These are phyloP conservation scores for Benthochromis sp. DNA, from an alignment of 2,113 vertebrate genomes.

Conservation along the genomic window DNA sequence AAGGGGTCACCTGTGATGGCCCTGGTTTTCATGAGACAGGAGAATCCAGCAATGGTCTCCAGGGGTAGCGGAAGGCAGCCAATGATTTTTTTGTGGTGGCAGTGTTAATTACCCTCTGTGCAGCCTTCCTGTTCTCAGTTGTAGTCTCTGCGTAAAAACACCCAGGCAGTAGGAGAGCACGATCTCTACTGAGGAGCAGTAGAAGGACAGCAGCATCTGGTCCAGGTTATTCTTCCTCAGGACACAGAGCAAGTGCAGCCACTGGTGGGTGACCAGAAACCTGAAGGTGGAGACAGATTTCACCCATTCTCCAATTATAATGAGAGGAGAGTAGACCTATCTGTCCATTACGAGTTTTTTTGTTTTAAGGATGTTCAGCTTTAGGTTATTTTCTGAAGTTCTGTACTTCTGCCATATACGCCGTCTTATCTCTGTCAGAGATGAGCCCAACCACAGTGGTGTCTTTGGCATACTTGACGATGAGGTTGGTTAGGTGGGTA, in stretches of 20 bases:
- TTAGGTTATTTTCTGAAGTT: background rate
- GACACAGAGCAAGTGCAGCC: background rate
- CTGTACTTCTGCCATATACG: background rate
- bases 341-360: background rate
- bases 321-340: background rate
- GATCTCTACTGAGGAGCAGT: background rate
- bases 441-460: background rate
- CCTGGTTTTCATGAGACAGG: background rate
- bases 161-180: background rate
- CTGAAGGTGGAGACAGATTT: background rate
- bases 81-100: background rate
- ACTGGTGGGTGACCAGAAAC: background rate
- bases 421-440: background rate
- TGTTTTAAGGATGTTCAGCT: background rate
- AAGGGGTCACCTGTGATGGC: background rate
- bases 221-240: background rate
- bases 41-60: background rate
- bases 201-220: background rate
- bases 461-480: background rate
- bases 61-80: background rate
- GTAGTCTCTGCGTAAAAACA: background rate
- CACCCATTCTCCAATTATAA: background rate
- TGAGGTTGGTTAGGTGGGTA: background rate
- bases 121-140: background rate
- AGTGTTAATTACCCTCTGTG: background rate